Evolutionary conservation across 2,113 vertebrate species (phyloP), one percentile per base, ranked within the genome.

Genomic region (Sinocyclocheilus maitianheensis): DNA sequence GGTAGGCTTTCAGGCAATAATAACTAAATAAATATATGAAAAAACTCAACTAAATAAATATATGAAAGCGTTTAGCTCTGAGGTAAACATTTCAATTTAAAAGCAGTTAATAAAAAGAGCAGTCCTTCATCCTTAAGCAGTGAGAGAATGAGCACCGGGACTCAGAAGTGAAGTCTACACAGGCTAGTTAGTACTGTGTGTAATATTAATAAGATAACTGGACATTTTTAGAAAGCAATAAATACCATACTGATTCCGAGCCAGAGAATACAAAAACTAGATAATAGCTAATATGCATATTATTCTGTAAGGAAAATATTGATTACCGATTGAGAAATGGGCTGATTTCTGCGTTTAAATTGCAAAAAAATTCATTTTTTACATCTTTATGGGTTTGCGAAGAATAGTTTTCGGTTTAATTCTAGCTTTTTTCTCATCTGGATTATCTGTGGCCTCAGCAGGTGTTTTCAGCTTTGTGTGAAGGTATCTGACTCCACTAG

Each of bases 121-220:
- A 1, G 89, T 90, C 92, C 90, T 95, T 94, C 93, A 93, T 93
- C 92, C 91, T 92, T 77, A 46, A 46, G 43, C 43, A 46, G 43
- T 2, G 9, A 46, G 43, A 46, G 43, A 46, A 34, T 34, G 62
- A 88, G 90, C 89, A 94, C 84, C 89, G 89, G 88, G 11, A 34
- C 12, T 55, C 34, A 43, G 26, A 78, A 43, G 14, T 53, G 3
- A 14, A 53, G 13, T 53, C 13, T 53, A 53, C 51, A 53, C 51
- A 53, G 51, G 51, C 16, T 53, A 53, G 14, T 53, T 16, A 16
- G 4, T 53, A 53, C 51, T 4, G 13, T 5, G 14, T 16, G 51
- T 16, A 16, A 14, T 53, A 53, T 53, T 53, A 53, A 4, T 53
- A 53, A 16, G 51, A 53, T 62, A 34, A 26, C 5, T 6, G 20